phyloP scores from a whole-genome alignment of 2,888 invertebrate species.

The Aleiodes testaceus region DNA sequence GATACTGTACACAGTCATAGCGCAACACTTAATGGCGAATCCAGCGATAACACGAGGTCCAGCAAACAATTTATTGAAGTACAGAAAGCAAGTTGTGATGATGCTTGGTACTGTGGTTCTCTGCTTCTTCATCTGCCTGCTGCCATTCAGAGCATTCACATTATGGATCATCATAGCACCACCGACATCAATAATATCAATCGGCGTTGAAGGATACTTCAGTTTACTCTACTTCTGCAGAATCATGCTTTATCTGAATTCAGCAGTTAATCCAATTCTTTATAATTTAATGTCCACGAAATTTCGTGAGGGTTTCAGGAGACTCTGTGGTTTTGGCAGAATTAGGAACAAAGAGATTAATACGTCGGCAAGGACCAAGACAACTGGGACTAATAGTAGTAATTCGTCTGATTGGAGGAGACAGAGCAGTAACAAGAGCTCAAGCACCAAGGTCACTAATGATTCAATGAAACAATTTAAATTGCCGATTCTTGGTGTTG shows the following conservation, averaged over 20 bases:
- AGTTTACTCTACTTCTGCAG: conserved; percentile 89
- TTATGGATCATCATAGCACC: conserved; percentile 90
- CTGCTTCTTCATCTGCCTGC: conserved; percentile 91
- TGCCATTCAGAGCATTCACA: conserved; percentile 91
- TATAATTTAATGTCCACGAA: conserved; percentile 95
- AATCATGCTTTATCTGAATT: conserved; percentile 91
- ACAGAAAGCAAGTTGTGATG: conserved; percentile 87
- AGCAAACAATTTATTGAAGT: conserved; percentile 79
- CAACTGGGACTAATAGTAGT: conserved; percentile 63
- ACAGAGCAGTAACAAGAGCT: conserved; percentile 74
- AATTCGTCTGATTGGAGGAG: conserved; percentile 75
- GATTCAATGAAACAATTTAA: conserved; percentile 57
- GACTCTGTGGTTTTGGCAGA: conserved; percentile 75
- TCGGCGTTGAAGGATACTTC: conserved; percentile 88
- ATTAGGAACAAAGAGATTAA: conserved; percentile 56
- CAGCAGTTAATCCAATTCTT: conserved; percentile 92
- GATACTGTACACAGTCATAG: conserved; percentile 88
- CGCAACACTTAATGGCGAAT: conserved; percentile 87
- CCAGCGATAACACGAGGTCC: conserved; percentile 80
- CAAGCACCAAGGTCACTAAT: conserved; percentile 59
- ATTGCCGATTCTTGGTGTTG: conserved; percentile 60
- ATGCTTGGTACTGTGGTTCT: conserved; percentile 93
- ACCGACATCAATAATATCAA: conserved; percentile 77
- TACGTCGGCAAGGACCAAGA: conserved; percentile 57
- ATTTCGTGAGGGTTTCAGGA: conserved; percentile 87